Conservation (phyloP, 2,113 vertebrate genomes). For the Syngnathoides biaculeatus region DNA sequence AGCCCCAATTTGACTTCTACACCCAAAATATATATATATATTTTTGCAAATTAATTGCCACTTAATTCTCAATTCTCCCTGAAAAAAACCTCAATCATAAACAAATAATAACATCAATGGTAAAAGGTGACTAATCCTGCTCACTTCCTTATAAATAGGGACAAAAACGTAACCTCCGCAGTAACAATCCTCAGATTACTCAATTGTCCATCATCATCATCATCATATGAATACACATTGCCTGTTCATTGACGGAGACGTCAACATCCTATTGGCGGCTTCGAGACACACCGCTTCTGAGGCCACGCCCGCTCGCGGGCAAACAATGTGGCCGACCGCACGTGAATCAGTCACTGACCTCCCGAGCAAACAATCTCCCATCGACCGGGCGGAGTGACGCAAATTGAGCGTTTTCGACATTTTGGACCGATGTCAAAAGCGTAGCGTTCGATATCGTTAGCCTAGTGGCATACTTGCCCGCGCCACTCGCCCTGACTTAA, state of each 20-base stretch:
- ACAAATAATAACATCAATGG: background rate
- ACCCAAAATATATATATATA: too few species aligned
- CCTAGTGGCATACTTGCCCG: background rate
- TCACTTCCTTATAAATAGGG: background rate
- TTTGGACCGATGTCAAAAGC: too few species aligned
- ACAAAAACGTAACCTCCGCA: background rate
- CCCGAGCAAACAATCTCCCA: background rate
- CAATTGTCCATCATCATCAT: background rate
- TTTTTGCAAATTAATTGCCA: too few species aligned
- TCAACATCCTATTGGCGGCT: background rate
- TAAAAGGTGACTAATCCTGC: too few species aligned
- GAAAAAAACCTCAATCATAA: too few species aligned
- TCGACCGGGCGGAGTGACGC: background rate
- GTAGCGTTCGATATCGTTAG: background rate
- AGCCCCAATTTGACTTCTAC: too few species aligned
- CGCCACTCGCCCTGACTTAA: too few species aligned
- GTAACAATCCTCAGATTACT: background rate
- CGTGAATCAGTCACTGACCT: background rate
- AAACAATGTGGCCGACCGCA: background rate
- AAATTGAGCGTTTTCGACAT: too few species aligned
- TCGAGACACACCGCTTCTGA: background rate
- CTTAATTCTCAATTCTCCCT: too few species aligned
- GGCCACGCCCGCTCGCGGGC: background rate
- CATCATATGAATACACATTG: background rate
- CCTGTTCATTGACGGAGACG: background rate